These are phyloP conservation scores for Troilus luridus DNA, from an alignment of 2,888 invertebrate species.

Conservation along the genomic window DNA sequence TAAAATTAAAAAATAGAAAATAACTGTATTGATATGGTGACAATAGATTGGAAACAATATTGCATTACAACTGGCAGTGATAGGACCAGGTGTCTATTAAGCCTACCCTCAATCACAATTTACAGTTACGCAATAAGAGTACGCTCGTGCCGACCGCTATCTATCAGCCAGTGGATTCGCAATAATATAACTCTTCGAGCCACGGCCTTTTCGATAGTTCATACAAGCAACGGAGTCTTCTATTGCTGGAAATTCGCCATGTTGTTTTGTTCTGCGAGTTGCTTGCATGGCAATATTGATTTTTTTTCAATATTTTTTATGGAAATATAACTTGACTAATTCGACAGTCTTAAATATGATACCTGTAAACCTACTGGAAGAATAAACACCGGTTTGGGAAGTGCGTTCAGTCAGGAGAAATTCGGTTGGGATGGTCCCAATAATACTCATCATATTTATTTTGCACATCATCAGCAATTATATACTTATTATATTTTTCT, in stretches of 20 bases:
- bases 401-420: too few species aligned
- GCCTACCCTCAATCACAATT: background rate
- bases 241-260: background rate
- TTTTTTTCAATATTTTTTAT: background rate
- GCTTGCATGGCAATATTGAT: background rate
- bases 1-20: background rate
- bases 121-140: slow-evolving; percentile 42
- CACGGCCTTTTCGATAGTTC: background rate
- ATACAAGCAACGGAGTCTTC: background rate
- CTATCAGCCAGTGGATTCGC: slow-evolving; percentile 11
- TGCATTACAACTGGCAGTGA: background rate
- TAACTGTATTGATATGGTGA: background rate
- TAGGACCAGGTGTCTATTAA: background rate
- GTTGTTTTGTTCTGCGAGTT: background rate
- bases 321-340: background rate
- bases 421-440: too few species aligned
- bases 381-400: too few species aligned
- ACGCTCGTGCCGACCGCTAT: background rate
- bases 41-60: slow-evolving; percentile 19
- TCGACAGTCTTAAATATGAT: background rate
- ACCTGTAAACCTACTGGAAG: too few species aligned
- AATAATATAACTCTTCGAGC: background rate
- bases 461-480: too few species aligned
- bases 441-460: too few species aligned
- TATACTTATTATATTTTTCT: too few species aligned